Evolutionary conservation across 2,797 vertebrate species (phyloP).

Genomic region (Enteromius viviparus): DNA sequence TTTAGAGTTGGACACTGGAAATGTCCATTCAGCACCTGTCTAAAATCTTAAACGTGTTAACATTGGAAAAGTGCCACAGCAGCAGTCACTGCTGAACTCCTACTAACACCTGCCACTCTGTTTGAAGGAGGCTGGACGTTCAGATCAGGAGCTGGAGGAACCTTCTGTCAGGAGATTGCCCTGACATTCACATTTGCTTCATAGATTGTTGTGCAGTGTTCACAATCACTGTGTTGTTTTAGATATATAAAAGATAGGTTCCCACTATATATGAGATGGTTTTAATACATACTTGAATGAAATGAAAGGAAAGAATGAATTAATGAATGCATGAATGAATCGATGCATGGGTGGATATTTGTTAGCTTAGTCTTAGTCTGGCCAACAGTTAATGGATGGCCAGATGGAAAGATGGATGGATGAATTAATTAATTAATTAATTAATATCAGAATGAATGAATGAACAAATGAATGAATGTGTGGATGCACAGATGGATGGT

Average conservation of each 20-base stretch:
- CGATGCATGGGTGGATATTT: too few relatives aligned
- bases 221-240: neutral
- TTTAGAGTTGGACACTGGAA: neutral
- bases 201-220: neutral
- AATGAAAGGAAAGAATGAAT: too few relatives aligned
- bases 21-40: constrained; percentile 32
- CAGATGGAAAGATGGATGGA: too few relatives aligned
- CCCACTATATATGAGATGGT: neutral
- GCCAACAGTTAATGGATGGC: too few relatives aligned
- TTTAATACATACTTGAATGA: neutral
- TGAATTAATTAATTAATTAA: too few relatives aligned
- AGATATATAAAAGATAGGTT: neutral
- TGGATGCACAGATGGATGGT: neutral
- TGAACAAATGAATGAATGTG: neutral
- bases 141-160: neutral
- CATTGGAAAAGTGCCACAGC: neutral
- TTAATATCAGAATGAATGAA: too few relatives aligned
- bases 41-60: neutral
- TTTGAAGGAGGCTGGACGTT: neutral
- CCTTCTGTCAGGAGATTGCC: neutral
- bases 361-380: too few relatives aligned
- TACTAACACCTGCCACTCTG: neutral
- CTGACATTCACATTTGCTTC: neutral
- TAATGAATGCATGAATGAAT: too few relatives aligned
- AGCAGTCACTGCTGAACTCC: constrained; percentile 8